Evolutionary conservation across 2,888 invertebrate genomes (phyloP), one percentile per base, ranked within the genome.

Genomic region (Mythimna ferrago): DNA sequence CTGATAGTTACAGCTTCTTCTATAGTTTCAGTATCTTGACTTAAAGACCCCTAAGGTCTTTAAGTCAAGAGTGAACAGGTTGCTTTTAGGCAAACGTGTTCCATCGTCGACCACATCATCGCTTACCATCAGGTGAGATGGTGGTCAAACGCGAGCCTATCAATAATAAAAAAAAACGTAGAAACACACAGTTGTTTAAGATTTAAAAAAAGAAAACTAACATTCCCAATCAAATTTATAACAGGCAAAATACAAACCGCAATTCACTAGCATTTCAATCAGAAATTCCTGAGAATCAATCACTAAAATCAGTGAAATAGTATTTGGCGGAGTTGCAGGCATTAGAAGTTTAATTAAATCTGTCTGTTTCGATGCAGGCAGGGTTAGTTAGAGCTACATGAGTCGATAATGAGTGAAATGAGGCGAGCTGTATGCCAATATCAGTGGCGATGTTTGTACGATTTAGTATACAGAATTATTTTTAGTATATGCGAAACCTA

Each of bases 361-460:
- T 38, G 66, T 51, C 62, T 66, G 48, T 62, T 66, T 70, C 51
- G 26, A 64, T 63, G 57, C 62, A 44, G 35, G 32, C 81, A 51
- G 63, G 54, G 71, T 79, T 70, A 56, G 63, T 77, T 81, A 56
- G 71, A 66, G 58, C 66, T 64, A 71, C 78, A 66, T 53, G 51
- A 32, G 53, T 48, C 58, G 53, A 32, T 69, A 76, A 81, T 69
- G 77, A 76, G 62, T 81, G 66, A 81, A 78, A 76, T 81, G 70
- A 62, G 56, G 19, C 61, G 16, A 54, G 26, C 57, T 57, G 48
- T 81, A 32, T 60, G 81, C 56, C 78, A 81, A 68, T 76, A 80
- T 56, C 61, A 76, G 77, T 78, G 38, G 38, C 53, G 19, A 68
- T 56, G 51, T 19, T 54, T 48, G 53, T 54, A 38, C 6, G 21